Evolutionary conservation across 2,113 vertebrate species (phyloP), one percentile per base, ranked within the genome.

Genomic region (Cyanistes caeruleus): DNA sequence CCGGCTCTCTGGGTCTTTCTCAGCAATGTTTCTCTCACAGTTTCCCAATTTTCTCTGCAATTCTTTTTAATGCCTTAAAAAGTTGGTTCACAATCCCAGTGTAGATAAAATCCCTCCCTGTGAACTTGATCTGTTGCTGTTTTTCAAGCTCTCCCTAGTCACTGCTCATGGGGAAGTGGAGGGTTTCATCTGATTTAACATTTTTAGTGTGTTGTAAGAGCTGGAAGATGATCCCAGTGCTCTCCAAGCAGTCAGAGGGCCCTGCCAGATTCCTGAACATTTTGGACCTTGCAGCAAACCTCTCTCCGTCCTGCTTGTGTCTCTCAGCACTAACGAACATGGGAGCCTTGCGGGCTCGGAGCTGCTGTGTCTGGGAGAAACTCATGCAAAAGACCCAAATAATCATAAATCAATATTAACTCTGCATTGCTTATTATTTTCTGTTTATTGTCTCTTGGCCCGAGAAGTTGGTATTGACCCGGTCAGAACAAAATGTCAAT

Each of bases 321-420:
- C 67, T 55, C 65, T 49, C 3, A 2, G 48, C 6, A 31, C 44
- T n/a, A 51, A 73, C 1, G 0, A 75, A 62, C 2, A 0, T 0
- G 0, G 8, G 46, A 89, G 48, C 74, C 68, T 48, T 2, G 8
- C 2, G 11, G 78, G 46, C 31, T 3, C 27, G 9, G 89, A 79
- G 74, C 91, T 56, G n/a, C 85, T 80, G 37, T 60, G 69, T 75
- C 72, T 35, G 49, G 13, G 78, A 92, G 92, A 96, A 91, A 90
- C 86, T 84, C 88, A 28, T 67, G 89, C 81, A 87, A 96, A 97
- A 76, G 72, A 44, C 77, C 87, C 75, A 78, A 73, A 95, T 95
- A 93, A 95, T 96, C 94, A 84, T 91, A 92, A 94, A 96, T 97
- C 96, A 60, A 88, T 97, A 79, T 89, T 65, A 93, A 73, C 94